Conservation (phyloP, 1,140 invertebrate genomes). For the Vanessa tameamea region DNA sequence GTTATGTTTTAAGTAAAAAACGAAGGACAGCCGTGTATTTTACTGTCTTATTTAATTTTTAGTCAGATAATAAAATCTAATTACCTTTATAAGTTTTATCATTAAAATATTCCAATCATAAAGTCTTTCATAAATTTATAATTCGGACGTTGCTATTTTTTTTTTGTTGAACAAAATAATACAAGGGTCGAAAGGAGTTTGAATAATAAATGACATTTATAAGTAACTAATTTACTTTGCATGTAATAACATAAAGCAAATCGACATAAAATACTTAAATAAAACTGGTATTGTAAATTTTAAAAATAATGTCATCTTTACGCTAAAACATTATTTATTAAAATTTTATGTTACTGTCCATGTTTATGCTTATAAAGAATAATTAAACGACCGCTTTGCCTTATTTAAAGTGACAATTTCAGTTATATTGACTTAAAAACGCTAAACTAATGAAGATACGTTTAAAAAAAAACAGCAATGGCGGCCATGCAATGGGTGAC, state of each 20-base stretch:
- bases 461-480: constrained; percentile 32
- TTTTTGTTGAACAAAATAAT: too few species aligned
- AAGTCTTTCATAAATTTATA: not conserved
- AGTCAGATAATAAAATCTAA: constrained; percentile 30
- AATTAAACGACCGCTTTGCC: not conserved
- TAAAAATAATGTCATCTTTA: not conserved
- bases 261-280: not conserved
- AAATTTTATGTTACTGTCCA: not conserved
- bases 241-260: not conserved
- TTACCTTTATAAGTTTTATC: not conserved
- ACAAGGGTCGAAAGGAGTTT: too few species aligned
- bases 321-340: not conserved
- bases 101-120: not conserved
- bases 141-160: not conserved
- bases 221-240: not conserved
- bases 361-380: not conserved
- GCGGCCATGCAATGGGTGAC: constrained; percentile 56
- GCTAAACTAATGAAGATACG: constrained; percentile 20
- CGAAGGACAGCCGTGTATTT: constrained; percentile 11
- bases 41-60: constrained; percentile 17
- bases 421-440: not conserved
- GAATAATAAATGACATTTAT: too few species aligned
- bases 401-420: constrained; percentile 2
- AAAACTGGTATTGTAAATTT: not conserved
- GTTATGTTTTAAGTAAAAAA: constrained; percentile 12